phyloP scores from a whole-genome alignment of 2,113 vertebrate genomes.

The Colinus virginianus region DNA sequence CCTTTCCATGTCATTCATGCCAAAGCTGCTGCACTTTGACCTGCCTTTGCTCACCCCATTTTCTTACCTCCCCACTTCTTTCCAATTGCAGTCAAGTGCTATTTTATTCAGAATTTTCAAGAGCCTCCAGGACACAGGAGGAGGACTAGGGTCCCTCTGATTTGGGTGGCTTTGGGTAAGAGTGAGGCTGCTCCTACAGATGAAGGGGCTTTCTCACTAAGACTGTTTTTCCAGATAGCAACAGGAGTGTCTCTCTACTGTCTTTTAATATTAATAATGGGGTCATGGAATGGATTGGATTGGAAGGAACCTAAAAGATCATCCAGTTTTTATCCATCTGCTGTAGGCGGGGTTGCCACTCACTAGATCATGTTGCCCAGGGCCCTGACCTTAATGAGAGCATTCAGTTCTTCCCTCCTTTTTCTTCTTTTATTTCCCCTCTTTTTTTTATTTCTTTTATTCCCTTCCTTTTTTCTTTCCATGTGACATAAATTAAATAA shows the following conservation, averaged over 20 bases:
- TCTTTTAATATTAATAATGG: not conserved
- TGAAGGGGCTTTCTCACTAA: not conserved
- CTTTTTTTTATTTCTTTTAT: not conserved
- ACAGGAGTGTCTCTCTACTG: not conserved
- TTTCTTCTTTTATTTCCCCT: slow-evolving; percentile 2
- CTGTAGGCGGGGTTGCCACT: too few species aligned
- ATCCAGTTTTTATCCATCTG: not conserved
- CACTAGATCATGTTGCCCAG: not conserved
- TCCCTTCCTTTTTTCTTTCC: slow-evolving; percentile 5
- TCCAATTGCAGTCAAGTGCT: not conserved
- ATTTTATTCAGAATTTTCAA: not conserved
- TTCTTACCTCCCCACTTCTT: not conserved
- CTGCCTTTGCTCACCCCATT: not conserved
- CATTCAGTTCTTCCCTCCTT: not conserved
- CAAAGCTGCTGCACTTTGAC: not conserved
- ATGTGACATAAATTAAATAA: slow-evolving; percentile 32
- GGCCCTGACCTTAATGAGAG: not conserved
- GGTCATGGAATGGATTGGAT: not conserved
- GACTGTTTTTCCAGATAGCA: not conserved
- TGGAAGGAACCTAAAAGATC: not conserved
- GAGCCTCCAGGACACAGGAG: not conserved
- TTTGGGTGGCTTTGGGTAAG: not conserved
- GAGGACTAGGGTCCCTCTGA: not conserved
- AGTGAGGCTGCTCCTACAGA: not conserved
- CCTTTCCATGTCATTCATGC: not conserved